Evolutionary conservation across 2,113 vertebrate species (phyloP).

Genomic region (Bufo gargarizans): DNA sequence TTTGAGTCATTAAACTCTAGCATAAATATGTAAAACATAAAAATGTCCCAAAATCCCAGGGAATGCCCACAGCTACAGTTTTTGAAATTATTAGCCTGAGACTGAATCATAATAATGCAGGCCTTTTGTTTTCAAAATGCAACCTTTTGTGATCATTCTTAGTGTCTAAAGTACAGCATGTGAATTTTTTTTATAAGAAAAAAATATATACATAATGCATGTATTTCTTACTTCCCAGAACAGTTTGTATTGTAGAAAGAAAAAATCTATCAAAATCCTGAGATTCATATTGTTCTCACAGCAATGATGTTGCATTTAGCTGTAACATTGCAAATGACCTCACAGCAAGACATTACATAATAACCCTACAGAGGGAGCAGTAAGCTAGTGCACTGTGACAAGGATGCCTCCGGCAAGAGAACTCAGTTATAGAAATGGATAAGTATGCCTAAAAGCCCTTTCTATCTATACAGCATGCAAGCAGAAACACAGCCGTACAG

Average conservation of each 20-base stretch:
- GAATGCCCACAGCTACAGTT: no score
- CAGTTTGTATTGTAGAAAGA: not conserved
- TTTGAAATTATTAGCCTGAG: no score
- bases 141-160: no score
- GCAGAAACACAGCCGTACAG: not conserved
- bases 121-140: no score
- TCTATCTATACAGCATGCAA: not conserved
- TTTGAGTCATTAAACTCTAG: no score
- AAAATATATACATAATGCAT: not conserved
- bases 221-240: no score
- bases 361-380: not conserved
- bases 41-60: no score
- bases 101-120: no score
- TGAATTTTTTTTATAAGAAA: not conserved
- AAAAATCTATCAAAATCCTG: not conserved
- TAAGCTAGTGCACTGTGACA: slow-evolving; percentile 8
- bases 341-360: slow-evolving; percentile 19
- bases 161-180: no score
- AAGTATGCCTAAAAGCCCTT: not conserved
- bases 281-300: not conserved
- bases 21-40: no score
- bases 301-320: not conserved
- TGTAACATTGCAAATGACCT: slow-evolving; percentile 17
- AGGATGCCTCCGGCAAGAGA: not conserved
- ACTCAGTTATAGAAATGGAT: slow-evolving; percentile 8